Conservation (phyloP, 2,113 vertebrate genomes). For the Struthio camelus region DNA sequence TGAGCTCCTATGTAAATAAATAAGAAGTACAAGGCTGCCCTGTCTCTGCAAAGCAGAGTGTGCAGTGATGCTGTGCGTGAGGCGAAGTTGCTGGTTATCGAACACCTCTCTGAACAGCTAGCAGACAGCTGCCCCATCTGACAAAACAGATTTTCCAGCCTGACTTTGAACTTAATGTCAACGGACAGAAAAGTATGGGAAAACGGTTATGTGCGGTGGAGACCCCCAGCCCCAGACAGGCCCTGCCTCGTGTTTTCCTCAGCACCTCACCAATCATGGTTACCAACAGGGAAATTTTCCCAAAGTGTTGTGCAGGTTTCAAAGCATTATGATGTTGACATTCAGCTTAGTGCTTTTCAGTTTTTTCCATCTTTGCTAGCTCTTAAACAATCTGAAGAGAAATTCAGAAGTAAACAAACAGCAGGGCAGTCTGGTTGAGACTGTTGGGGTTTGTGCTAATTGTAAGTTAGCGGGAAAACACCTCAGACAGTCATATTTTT, state of each 20-base stretch:
- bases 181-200: slow-evolving; percentile 45
- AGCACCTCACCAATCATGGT: background rate
- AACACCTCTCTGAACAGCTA: background rate
- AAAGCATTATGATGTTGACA: background rate
- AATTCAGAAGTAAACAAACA: slow-evolving; percentile 29
- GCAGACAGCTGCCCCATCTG: slow-evolving; percentile 40
- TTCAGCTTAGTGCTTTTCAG: background rate
- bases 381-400: background rate
- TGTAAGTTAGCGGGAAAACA: background rate
- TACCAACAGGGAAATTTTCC: background rate
- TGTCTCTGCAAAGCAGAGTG: background rate
- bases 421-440: background rate
- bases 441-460: background rate
- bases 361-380: background rate
- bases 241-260: background rate
- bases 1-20: slow-evolving; percentile 43
- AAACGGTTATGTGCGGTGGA: background rate
- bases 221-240: background rate
- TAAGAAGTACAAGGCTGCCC: background rate
- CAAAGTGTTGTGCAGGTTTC: background rate
- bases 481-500: background rate
- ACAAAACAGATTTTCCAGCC: slow-evolving; percentile 60
- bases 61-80: background rate
- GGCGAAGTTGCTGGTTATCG: background rate
- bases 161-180: slow-evolving; percentile 66